Conservation (phyloP, 2,113 vertebrate genomes). For the Coryphaenoides rupestris region DNA sequence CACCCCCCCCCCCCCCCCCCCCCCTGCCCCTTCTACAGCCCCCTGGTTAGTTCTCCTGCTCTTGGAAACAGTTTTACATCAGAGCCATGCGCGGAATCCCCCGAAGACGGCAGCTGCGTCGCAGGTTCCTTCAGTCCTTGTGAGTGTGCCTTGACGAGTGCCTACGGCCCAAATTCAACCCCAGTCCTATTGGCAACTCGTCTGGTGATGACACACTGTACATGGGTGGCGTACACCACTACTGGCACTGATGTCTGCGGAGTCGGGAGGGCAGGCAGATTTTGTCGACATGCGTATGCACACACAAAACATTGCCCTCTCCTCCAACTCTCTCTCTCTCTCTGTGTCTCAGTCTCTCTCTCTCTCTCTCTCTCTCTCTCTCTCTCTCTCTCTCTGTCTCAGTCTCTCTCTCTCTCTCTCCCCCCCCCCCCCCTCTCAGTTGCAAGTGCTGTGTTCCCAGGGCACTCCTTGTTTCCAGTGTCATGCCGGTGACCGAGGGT, state of each 20-base stretch:
- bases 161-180: constrained; percentile 36
- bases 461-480: constrained; percentile 63
- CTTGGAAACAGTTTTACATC: constrained; percentile 13
- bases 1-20: no score
- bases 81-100: constrained; percentile 19
- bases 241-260: constrained; percentile 48
- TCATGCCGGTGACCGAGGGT: constrained; percentile 52
- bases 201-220: constrained; percentile 47
- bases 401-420: no score
- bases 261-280: constrained; percentile 47
- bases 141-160: constrained; percentile 51
- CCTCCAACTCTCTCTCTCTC: no score
- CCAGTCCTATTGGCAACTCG: constrained; percentile 39
- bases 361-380: no score
- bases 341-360: no score
- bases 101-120: constrained; percentile 45
- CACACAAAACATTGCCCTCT: constrained; percentile 18
- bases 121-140: constrained; percentile 40
- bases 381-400: no score
- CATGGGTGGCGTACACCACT: constrained; percentile 41
- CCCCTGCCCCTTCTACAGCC: no score
- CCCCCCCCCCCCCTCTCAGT: no score
- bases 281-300: constrained; percentile 34
- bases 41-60: constrained; percentile 4
- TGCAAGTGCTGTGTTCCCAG: no score